These are phyloP conservation scores for Drosophila rubida DNA, from an alignment of 2,888 invertebrate species.

Conservation along the genomic window DNA sequence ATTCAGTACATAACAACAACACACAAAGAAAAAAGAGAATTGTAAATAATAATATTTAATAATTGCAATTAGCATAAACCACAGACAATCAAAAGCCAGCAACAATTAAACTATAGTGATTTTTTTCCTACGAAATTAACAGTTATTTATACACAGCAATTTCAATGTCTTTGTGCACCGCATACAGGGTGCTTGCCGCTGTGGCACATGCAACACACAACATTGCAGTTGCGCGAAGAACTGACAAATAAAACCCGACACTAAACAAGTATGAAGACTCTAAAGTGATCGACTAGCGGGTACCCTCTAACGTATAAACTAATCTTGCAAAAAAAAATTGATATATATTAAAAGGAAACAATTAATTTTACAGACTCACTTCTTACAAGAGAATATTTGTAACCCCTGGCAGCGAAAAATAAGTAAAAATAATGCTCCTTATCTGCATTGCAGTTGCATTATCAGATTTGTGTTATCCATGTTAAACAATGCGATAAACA, in stretches of 20 bases:
- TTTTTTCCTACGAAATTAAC: conserved; percentile 47
- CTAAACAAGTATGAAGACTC: neutral
- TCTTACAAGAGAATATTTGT: neutral
- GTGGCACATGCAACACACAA: neutral
- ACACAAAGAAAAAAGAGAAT: conserved; percentile 1
- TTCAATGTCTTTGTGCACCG: neutral
- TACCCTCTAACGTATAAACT: neutral
- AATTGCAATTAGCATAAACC: conserved; percentile 48
- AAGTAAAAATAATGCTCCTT: neutral
- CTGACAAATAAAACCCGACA: conserved; percentile 4
- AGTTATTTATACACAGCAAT: conserved; percentile 25
- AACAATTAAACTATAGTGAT: conserved; percentile 55
- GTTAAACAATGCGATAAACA: no score
- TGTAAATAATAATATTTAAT: conserved; percentile 47
- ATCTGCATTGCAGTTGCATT: neutral
- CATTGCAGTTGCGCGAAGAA: neutral
- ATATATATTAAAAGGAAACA: neutral
- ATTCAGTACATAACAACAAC: neutral
- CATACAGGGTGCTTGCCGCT: conserved; percentile 27
- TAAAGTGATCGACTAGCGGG: neutral
- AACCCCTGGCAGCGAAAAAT: no score
- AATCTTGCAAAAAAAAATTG: neutral
- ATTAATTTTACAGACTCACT: neutral
- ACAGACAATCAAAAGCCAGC: conserved; percentile 19
- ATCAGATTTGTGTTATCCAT: neutral